Base-by-base conservation (phyloP, 2,113 vertebrate species). In the Mormyrus lacerda region DNA sequence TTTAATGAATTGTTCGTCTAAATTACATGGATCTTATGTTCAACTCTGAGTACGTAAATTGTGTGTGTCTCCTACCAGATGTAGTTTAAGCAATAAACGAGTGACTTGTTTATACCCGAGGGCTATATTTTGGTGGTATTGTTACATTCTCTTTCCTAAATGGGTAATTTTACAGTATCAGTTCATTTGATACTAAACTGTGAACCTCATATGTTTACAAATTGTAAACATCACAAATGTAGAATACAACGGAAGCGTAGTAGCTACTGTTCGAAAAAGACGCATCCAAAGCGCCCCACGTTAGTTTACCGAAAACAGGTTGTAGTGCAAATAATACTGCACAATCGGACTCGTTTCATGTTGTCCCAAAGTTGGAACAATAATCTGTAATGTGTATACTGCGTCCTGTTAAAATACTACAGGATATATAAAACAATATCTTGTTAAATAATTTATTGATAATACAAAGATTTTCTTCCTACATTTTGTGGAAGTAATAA, bases 361-460 rank as follows among this genome's bases (percentile, higher is more conserved):
- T 53, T 39, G 24, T 50, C 42, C 13, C 48, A 55, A 55, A 55
- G 27, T 24, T 35, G 21, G 53, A 61, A 45, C 31, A 89, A 55
- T 53, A 21, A 10, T 87, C 9, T 35, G 31, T 73, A 88, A 24
- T 31, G 21, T 55, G n/a, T 42, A 17, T 50, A 39, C 73, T 39
- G 39, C 8, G 86, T 76, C 27, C 27, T 35, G 27, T 44, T 55
- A 85, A 83, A n/a, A 69, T 69, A 17, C 31, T 79, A 76, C 48
- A 89, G 39, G 73, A 85, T 88, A 76, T 85, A 65, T 89, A 88
- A 90, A 90, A 44, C 90, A 92, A 88, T 91, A 92, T 93, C 89
- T 93, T 93, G 95, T 96, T 95, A 96, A 96, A 96, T 96, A 95
- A 95, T 96, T 96, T 96, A 96, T 96, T 96, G 94, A 93, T 94